Evolutionary conservation across 2,113 vertebrate species (phyloP).

Genomic region (Cervus canadensis): DNA sequence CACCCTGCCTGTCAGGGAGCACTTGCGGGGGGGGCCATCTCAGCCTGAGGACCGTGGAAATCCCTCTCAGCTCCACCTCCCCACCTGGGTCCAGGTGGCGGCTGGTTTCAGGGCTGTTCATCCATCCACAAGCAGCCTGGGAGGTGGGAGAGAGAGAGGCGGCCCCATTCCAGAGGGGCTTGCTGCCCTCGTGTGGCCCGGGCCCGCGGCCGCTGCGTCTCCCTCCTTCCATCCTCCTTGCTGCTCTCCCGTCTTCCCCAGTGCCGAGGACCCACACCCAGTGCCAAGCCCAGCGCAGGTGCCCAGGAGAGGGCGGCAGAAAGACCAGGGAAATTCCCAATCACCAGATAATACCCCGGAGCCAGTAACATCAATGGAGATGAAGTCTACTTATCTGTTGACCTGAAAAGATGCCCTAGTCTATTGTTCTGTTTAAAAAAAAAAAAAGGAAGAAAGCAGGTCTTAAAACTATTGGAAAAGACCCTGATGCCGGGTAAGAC

Average conservation of each 20-base stretch:
- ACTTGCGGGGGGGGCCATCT: not conserved
- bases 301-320: not conserved
- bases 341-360: not conserved
- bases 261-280: not conserved
- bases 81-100: not conserved
- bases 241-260: not conserved
- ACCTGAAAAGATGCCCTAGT: not conserved
- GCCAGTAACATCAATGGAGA: not conserved
- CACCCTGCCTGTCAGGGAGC: not conserved
- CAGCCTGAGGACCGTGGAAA: not conserved
- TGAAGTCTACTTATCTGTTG: not conserved
- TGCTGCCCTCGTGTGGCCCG: conserved; percentile 77
- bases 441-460: not conserved
- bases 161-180: conserved; percentile 59
- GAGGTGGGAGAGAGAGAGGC: conserved; percentile 39
- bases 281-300: not conserved
- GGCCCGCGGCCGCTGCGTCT: not conserved
- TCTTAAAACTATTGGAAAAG: not conserved
- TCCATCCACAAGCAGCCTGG: conserved; percentile 16
- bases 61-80: not conserved
- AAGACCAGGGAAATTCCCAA: not conserved
- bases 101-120: not conserved
- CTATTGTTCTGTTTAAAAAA: not conserved
- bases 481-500: not conserved
- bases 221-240: not conserved